A percentile compares a stretch with the other conserved stretches of the same genome.
Evolutionary conservation across 2,888 invertebrate species (phyloP).

Genomic region (Disparrhopalites patrizii): DNA sequence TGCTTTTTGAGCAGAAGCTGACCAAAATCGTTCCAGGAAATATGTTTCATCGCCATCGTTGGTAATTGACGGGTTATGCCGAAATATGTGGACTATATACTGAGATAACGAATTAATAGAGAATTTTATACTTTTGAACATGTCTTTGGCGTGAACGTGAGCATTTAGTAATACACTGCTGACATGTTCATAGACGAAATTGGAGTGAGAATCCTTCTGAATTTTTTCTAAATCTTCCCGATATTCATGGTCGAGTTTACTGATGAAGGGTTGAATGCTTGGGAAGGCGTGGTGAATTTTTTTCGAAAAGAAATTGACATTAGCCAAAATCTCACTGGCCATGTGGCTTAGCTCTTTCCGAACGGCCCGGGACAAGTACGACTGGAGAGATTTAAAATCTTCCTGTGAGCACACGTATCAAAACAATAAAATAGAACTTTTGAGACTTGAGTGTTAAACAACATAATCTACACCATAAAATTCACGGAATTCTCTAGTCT

Average conservation of each 20-base stretch:
- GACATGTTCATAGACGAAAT: not conserved
- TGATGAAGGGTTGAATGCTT: slow-evolving; percentile 3
- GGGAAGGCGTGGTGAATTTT: not conserved
- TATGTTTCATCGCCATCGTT: too few relatives aligned
- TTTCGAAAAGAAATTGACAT: not conserved
- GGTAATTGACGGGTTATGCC: too few relatives aligned
- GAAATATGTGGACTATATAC: too few relatives aligned
- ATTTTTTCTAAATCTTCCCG: slow-evolving; percentile 22
- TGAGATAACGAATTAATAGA: too few relatives aligned
- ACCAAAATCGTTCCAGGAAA: not conserved
- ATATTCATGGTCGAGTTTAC: slow-evolving; percentile 14
- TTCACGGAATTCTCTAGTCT: not conserved
- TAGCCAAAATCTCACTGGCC: not conserved
- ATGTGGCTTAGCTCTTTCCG: not conserved
- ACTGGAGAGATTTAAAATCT: not conserved
- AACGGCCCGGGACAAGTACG: not conserved
- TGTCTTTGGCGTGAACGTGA: not conserved
- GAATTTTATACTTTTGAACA: too few relatives aligned
- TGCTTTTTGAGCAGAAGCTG: too few relatives aligned
- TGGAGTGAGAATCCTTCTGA: slow-evolving; percentile 11
- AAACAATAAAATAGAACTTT: not conserved
- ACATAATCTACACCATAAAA: not conserved
- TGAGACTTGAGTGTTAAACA: not conserved
- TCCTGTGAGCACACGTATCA: too few relatives aligned
- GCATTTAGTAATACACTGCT: not conserved